Conservation (phyloP, 1,140 invertebrate species). For the Tetraneura akinire region DNA sequence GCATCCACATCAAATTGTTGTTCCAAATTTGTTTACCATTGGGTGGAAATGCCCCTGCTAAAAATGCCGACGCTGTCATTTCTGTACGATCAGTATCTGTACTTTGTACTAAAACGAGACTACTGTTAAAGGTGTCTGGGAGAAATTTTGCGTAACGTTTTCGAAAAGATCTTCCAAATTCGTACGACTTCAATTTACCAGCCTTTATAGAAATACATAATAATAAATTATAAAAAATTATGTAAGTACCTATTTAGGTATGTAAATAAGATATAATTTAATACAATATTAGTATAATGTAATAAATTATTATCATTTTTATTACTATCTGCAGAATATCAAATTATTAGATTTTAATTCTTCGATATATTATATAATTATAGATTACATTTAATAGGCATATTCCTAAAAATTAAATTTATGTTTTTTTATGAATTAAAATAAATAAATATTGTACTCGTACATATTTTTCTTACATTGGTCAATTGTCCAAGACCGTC, state of each 20-base stretch:
- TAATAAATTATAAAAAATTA: too few relatives aligned
- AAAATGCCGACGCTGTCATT: slow-evolving; percentile 83
- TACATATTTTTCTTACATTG: slow-evolving; percentile 36
- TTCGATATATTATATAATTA: too few relatives aligned
- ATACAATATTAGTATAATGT: too few relatives aligned
- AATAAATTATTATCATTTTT: too few relatives aligned
- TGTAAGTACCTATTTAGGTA: too few relatives aligned
- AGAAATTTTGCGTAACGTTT: slow-evolving; percentile 65
- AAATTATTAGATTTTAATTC: too few relatives aligned
- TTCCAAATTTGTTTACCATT: slow-evolving; percentile 68
- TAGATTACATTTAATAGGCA: too few relatives aligned
- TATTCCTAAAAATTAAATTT: too few relatives aligned
- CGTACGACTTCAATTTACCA: slow-evolving; percentile 48
- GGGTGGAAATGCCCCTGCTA: slow-evolving; percentile 78
- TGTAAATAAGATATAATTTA: too few relatives aligned
- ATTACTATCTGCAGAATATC: too few relatives aligned
- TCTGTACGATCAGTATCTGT: slow-evolving; percentile 87
- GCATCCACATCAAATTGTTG: slow-evolving; percentile 75
- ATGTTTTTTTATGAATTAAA: too few relatives aligned
- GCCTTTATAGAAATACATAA: neutral
- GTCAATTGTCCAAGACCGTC: slow-evolving; percentile 52
- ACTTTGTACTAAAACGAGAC: slow-evolving; percentile 72
- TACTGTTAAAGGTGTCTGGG: slow-evolving; percentile 61
- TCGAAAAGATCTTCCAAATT: slow-evolving; percentile 59
- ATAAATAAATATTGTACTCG: neutral